phyloP scores from a whole-genome alignment of 2,113 vertebrate genomes.

The Piprites chloris region DNA sequence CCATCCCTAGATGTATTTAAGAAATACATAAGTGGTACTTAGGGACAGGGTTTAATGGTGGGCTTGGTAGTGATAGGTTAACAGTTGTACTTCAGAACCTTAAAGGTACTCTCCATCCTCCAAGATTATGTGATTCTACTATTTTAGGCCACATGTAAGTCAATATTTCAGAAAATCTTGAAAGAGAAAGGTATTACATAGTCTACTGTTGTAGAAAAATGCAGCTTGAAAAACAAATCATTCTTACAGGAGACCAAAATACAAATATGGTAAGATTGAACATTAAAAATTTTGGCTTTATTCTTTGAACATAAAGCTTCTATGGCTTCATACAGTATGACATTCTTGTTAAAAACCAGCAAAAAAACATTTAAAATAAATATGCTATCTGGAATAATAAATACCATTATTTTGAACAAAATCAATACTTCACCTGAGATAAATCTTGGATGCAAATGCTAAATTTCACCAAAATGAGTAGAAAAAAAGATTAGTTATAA shows the following conservation, averaged over 20 bases:
- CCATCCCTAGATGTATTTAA: not conserved
- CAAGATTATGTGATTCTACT: not conserved
- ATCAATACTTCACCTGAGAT: not conserved
- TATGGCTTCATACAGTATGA: not conserved
- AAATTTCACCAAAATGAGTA: not conserved
- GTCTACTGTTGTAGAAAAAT: not conserved
- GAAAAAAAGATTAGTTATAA: not conserved
- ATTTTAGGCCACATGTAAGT: not conserved
- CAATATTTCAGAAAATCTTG: not conserved
- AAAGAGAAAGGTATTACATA: not conserved
- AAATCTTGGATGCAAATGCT: not conserved
- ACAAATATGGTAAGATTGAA: not conserved
- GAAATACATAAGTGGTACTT: not conserved
- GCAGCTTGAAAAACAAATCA: not conserved
- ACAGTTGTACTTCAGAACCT: not conserved
- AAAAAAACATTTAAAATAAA: not conserved
- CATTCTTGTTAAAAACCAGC: not conserved
- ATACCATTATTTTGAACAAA: not conserved
- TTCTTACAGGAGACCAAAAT: not conserved
- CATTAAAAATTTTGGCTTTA: not conserved
- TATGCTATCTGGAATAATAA: not conserved
- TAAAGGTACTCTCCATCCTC: not conserved
- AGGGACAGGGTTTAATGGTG: not conserved
- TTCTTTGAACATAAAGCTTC: not conserved
- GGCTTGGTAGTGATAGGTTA: not conserved